These are phyloP conservation scores for Nyctibius grandis DNA, from an alignment of 2,797 vertebrate genomes.

Conservation along the genomic window DNA sequence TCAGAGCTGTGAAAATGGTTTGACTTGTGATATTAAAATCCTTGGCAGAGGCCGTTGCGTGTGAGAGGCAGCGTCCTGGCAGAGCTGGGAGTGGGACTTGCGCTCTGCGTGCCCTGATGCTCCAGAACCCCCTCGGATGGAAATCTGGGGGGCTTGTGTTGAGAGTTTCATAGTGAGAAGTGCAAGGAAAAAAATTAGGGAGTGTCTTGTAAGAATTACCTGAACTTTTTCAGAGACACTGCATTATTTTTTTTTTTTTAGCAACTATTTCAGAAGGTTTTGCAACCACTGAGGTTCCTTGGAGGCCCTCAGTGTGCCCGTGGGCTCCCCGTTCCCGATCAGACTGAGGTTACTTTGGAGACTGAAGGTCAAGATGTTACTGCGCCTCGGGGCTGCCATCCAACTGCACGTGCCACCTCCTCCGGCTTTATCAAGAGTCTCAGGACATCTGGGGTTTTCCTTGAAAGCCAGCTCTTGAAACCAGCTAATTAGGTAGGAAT, in stretches of 20 bases:
- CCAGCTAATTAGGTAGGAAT: not conserved
- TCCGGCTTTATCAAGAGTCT: not conserved
- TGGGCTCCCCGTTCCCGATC: not conserved
- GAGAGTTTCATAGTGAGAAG: not conserved
- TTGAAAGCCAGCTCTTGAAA: not conserved
- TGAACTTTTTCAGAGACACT: not conserved
- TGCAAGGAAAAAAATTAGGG: not conserved
- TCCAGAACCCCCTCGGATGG: not conserved
- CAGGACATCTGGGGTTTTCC: not conserved
- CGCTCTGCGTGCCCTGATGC: fast-evolving
- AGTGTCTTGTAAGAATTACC: not conserved
- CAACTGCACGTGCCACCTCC: fast-evolving
- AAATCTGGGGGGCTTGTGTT: not conserved
- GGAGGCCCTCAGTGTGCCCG: fast-evolving
- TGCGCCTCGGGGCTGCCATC: not conserved
- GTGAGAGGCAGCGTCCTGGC: not conserved
- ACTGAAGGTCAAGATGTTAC: not conserved
- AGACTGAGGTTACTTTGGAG: not conserved
- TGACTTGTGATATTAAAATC: not conserved
- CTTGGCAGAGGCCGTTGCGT: not conserved
- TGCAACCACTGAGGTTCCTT: not conserved
- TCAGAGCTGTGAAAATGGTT: not conserved
- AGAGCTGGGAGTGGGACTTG: not conserved
- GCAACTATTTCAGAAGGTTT: not conserved
- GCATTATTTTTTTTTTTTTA: not conserved